These are phyloP conservation scores for Coracopsis vasa DNA, from an alignment of 2,113 vertebrate species.

Conservation along the genomic window DNA sequence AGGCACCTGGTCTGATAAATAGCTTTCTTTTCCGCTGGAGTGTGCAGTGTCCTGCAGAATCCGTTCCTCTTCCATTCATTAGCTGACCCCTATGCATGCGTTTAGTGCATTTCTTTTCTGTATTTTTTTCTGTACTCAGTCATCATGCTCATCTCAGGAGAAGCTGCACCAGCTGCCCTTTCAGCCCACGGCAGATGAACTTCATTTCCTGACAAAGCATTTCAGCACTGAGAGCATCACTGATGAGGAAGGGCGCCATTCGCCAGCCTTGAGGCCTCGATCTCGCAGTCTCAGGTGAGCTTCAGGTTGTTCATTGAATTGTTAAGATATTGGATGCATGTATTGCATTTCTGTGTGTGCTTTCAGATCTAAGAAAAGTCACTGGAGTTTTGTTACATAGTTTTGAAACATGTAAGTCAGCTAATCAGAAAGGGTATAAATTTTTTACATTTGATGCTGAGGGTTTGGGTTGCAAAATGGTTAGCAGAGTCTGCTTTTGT, in stretches of 20 bases:
- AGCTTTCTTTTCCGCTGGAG: conserved; percentile 39
- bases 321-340: background rate
- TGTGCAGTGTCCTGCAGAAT: conserved; percentile 26
- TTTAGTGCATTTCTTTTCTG: conserved; percentile 70
- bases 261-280: conserved; percentile 91
- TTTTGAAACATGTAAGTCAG: background rate
- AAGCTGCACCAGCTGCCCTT: conserved; percentile 98
- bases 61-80: conserved; percentile 43
- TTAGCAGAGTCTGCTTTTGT: background rate
- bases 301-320: background rate
- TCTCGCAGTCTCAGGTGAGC: conserved; percentile 91
- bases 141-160: conserved; percentile 99
- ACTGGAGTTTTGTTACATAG: background rate
- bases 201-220: conserved; percentile 98
- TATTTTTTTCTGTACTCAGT: conserved; percentile 87
- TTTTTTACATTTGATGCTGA: background rate
- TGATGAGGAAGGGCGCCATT: conserved; percentile 90
- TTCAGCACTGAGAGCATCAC: conserved; percentile 97
- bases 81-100: conserved; percentile 62
- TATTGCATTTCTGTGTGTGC: background rate
- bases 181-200: conserved; percentile 96
- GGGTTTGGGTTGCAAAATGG: background rate
- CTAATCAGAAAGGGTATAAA: background rate
- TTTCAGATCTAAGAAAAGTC: background rate
- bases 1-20: conserved; percentile 64